A percentile compares a stretch with the other conserved stretches of the same genome.
phyloP scores from a whole-genome alignment of 2,888 invertebrate genomes.

The Archaeoteleia sp. region DNA sequence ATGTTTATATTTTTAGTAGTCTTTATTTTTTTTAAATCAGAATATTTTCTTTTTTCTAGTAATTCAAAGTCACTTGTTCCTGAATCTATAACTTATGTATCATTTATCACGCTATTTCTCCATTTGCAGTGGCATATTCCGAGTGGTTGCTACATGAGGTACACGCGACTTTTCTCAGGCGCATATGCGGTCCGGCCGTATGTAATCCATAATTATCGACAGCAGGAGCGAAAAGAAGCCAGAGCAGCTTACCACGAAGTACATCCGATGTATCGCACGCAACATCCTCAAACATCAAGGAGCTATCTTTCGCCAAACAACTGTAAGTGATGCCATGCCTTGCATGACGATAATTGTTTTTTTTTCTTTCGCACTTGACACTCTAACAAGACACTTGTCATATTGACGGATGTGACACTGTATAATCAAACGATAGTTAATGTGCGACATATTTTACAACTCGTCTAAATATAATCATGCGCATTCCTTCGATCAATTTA shows the following conservation, averaged over 20 bases:
- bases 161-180: slow-evolving; percentile 70
- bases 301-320: slow-evolving; percentile 57
- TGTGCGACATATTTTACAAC: background rate
- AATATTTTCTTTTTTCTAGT: too few relatives aligned
- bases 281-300: slow-evolving; percentile 46
- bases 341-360: slow-evolving; percentile 2
- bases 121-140: slow-evolving; percentile 67
- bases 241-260: slow-evolving; percentile 67
- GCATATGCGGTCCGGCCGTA: slow-evolving; percentile 64
- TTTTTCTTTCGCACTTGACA: background rate
- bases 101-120: slow-evolving; percentile 7
- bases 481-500: too few relatives aligned
- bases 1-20: too few relatives aligned
- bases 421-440: background rate
- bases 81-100: too few relatives aligned
- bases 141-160: slow-evolving; percentile 69
- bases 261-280: slow-evolving; percentile 63
- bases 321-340: slow-evolving; percentile 63
- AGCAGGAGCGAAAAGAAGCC: slow-evolving; percentile 57
- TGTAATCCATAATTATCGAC: slow-evolving; percentile 60
- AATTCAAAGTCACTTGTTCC: too few relatives aligned
- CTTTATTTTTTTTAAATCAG: too few relatives aligned
- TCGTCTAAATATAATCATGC: background rate
- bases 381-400: slow-evolving; percentile 3
- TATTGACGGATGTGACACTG: background rate